phyloP scores from a whole-genome alignment of 2,888 invertebrate genomes.

The Anoncus sp. region DNA sequence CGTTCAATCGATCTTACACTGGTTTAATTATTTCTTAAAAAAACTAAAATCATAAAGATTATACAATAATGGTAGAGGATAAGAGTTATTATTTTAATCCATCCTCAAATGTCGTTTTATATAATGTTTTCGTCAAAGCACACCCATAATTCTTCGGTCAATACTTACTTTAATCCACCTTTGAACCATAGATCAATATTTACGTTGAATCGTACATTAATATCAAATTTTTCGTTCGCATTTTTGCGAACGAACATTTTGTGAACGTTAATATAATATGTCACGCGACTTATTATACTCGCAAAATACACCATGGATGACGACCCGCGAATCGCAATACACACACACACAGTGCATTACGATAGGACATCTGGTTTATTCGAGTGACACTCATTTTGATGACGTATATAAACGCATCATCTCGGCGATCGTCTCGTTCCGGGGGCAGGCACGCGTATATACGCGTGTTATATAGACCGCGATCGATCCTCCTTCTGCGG shows the following conservation, averaged over 20 bases:
- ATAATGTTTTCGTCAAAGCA: no score
- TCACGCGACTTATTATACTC: neutral
- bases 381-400: conserved; percentile 8
- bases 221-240: no score
- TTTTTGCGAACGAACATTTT: neutral
- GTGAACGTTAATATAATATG: neutral
- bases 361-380: conserved; percentile 39
- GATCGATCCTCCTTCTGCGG: conserved; percentile 53
- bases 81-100: no score
- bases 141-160: no score
- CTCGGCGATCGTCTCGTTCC: conserved; percentile 13
- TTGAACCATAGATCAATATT: no score
- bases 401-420: conserved; percentile 22
- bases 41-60: no score
- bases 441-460: conserved; percentile 12
- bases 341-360: conserved; percentile 3
- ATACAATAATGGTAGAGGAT: no score
- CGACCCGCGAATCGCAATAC: conserved; percentile 12
- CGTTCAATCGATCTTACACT: no score
- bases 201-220: no score
- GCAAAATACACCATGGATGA: neutral
- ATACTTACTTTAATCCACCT: no score
- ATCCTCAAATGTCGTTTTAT: no score
- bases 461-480: conserved; percentile 1
- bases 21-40: no score